Evolutionary conservation across 1,140 invertebrate species (phyloP).

Genomic region (Metaphire vulgaris): DNA sequence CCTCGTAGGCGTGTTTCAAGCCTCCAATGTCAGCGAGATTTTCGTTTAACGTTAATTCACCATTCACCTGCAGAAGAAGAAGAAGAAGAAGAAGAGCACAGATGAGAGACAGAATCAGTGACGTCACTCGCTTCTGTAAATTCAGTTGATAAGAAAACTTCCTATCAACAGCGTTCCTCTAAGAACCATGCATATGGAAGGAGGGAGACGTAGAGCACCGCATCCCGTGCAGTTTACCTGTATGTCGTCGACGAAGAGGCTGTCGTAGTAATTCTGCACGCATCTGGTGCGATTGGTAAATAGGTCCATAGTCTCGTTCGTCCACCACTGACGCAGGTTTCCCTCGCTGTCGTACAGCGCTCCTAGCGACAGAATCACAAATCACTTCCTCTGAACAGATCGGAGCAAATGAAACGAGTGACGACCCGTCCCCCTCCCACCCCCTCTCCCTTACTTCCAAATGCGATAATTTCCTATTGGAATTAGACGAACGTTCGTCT

Average conservation of each 20-base stretch:
- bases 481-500: not conserved
- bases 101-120: not conserved
- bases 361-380: slow-evolving; percentile 29
- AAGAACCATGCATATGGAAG: no score
- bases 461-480: no score
- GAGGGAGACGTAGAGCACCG: no score
- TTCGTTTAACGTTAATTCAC: slow-evolving; percentile 52
- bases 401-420: no score
- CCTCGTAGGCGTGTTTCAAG: slow-evolving; percentile 49
- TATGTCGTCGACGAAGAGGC: slow-evolving; percentile 8
- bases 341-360: slow-evolving; percentile 36
- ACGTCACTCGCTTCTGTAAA: no score
- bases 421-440: no score
- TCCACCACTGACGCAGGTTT: slow-evolving; percentile 39
- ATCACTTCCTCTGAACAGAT: no score
- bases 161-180: no score
- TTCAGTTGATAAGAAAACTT: no score
- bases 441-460: no score
- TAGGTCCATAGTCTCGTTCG: slow-evolving; percentile 29
- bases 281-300: slow-evolving; percentile 35
- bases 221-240: no score
- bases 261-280: slow-evolving; percentile 34
- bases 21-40: slow-evolving; percentile 57
- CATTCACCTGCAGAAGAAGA: slow-evolving; percentile 47
- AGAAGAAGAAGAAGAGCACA: not conserved